Evolutionary conservation across 2,113 vertebrate species (phyloP).

Genomic region (Pseudorectes ferrugineus): DNA sequence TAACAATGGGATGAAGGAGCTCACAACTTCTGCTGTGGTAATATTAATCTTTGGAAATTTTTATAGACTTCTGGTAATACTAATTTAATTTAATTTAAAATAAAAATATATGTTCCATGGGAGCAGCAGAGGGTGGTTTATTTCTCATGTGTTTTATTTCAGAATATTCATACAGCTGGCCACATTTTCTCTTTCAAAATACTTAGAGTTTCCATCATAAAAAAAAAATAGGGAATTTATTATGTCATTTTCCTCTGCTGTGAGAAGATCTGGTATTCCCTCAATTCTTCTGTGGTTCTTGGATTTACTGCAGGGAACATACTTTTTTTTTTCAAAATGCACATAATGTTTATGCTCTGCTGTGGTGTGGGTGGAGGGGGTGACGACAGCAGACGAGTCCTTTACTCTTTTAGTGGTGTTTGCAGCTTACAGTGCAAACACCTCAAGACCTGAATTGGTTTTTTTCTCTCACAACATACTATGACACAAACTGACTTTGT

Average conservation of each 20-base stretch:
- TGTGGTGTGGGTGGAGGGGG: not conserved
- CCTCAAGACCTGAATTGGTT: not conserved
- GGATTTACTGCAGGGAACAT: not conserved
- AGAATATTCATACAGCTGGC: not conserved
- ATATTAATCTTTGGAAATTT: not conserved
- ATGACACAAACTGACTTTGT: not conserved
- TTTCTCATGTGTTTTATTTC: not conserved
- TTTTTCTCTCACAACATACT: not conserved
- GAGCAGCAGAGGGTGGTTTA: not conserved
- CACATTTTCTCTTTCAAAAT: not conserved
- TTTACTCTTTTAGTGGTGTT: not conserved
- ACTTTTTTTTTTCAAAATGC: not conserved
- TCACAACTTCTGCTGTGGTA: not conserved
- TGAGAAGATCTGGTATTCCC: not conserved
- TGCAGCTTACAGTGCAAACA: not conserved
- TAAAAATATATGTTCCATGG: not conserved
- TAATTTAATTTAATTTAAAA: not conserved
- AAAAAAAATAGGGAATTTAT: not conserved
- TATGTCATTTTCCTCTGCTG: not conserved
- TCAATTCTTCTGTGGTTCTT: not conserved
- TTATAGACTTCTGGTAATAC: not conserved
- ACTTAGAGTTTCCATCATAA: not conserved
- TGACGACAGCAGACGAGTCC: not conserved
- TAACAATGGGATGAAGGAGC: not conserved
- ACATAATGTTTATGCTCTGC: not conserved